Evolutionary conservation across 2,113 vertebrate species (phyloP), one percentile per base, ranked within the genome.

Genomic region (Calidris pugnax): DNA sequence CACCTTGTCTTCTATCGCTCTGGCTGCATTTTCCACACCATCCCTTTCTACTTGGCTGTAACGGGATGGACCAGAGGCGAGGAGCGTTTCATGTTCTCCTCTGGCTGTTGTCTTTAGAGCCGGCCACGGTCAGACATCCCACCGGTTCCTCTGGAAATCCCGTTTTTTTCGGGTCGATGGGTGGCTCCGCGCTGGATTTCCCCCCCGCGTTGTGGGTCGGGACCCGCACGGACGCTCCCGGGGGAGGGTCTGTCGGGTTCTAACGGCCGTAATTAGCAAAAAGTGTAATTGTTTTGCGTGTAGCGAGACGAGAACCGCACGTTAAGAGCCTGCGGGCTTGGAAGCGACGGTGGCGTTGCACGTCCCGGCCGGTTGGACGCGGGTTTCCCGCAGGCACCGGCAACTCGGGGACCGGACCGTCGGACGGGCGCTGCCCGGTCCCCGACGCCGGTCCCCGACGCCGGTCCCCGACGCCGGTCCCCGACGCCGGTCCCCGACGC

Each of bases 211-310:
- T 18, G 4, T 1, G 35, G 19, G 5, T 11, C 14, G 2, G 4
- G 35, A 2, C 18, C 66, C 3, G 51, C 67, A 4, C 6, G 3
- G 35, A 2, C 41, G 0, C 3, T 12, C 37, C 12, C 22, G 2
- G 15, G 14, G 27, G 9, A 6, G 14, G 7, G 32, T n/a, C n/a
- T n/a, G n/a, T n/a, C n/a, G n/a, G n/a, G 18, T 16, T 26, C 37
- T 32, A 10, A 7, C 4, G 7, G 6, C 73, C 23, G 9, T 5
- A 60, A 3, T 23, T 5, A 14, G n/a, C 7, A 4, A 8, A 10
- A 22, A 71, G 6, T 0, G 7, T 7, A 9, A 6, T 16, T 7
- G 1, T 0, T 0, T 8, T 1, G 28, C 1, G 62, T 0, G 35
- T 3, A 9, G 74, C 6, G 24, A 20, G 39, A 9, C 2, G 56